Evolutionary conservation across 2,113 vertebrate species (phyloP).

Genomic region (Xenus cinereus): DNA sequence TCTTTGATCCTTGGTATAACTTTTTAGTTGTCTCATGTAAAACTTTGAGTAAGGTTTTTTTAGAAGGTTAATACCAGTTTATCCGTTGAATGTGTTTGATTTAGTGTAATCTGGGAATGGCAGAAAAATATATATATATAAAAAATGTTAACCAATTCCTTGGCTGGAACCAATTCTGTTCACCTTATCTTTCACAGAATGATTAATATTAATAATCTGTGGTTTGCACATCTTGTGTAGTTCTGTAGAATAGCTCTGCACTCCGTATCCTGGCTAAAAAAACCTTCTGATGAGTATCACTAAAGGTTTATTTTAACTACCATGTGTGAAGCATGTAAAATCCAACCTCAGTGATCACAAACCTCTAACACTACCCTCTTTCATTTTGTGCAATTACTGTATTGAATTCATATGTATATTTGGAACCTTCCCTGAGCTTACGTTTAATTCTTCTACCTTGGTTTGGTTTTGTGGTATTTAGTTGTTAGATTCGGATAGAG

Average conservation of each 20-base stretch:
- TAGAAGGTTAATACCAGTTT: conserved; percentile 47
- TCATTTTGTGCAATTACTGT: conserved; percentile 75
- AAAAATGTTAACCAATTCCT: conserved; percentile 38
- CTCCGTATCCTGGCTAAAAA: background rate
- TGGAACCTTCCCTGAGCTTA: conserved; percentile 67
- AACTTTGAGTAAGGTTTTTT: conserved; percentile 42
- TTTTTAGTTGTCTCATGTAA: conserved; percentile 65
- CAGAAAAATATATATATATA: conserved; percentile 34
- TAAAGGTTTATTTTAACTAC: conserved; percentile 45
- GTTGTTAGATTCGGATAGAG: conserved; percentile 52
- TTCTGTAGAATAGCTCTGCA: conserved; percentile 59
- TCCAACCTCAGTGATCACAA: conserved; percentile 47
- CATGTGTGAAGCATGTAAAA: conserved; percentile 67
- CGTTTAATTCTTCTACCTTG: conserved; percentile 48
- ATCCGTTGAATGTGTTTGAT: conserved; percentile 55
- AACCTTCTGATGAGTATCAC: background rate
- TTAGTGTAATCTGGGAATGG: conserved; percentile 62
- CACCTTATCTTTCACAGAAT: conserved; percentile 59
- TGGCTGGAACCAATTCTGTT: conserved; percentile 57
- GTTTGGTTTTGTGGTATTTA: conserved; percentile 64
- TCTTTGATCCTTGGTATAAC: conserved; percentile 53
- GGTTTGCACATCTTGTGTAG: conserved; percentile 67
- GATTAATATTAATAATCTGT: conserved; percentile 38
- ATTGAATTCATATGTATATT: conserved; percentile 74
- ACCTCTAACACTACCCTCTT: conserved; percentile 58